Evolutionary conservation across 2,888 invertebrate genomes (phyloP), one percentile per base, ranked within the genome.

Genomic region (Andrena praecox): DNA sequence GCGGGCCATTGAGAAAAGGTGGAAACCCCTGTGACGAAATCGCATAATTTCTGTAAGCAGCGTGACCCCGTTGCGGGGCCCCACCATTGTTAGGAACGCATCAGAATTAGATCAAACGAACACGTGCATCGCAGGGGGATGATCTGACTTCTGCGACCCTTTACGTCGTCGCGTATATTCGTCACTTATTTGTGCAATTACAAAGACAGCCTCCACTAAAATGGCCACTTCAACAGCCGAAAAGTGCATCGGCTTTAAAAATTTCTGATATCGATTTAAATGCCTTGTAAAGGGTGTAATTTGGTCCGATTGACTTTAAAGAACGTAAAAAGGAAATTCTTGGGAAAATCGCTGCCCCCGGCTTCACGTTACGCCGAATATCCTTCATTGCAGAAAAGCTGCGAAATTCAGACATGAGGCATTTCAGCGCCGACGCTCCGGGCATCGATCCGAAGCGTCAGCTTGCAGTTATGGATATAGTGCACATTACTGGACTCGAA

Each of bases 371-470:
- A 70, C 31, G 66, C n/a, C 16, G 31, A 35, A 82, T 82, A 80
- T 83, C 67, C 35, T 77, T 79, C 62, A 69, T 71, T 76, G 63
- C 52, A 70, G 83, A 68, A 85, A 70, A 71, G 67, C 71, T 76
- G 59, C 64, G 66, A 76, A 86, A 87, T 81, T 71, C 72, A 73
- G 68, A 52, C 42, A 78, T 62, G 78, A 82, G 85, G 56, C 87
- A 80, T 87, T 86, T 81, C 83, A 88, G 92, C 91, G 92, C 91
- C 92, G 91, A 92, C 91, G 90, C 91, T 85, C 80, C 79, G 85
- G 88, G 89, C 93, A 93, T 93, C 90, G 93, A 93, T 93, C 93
- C 92, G 78, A 77, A 85, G 93, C 93, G 93, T 93, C 93, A 94
- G 93, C 93, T 94, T 94, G 93, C 92, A 92, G 91, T 94, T 93